These are phyloP conservation scores for Herminia tarsipennalis DNA, from an alignment of 2,888 invertebrate genomes.

Conservation along the genomic window DNA sequence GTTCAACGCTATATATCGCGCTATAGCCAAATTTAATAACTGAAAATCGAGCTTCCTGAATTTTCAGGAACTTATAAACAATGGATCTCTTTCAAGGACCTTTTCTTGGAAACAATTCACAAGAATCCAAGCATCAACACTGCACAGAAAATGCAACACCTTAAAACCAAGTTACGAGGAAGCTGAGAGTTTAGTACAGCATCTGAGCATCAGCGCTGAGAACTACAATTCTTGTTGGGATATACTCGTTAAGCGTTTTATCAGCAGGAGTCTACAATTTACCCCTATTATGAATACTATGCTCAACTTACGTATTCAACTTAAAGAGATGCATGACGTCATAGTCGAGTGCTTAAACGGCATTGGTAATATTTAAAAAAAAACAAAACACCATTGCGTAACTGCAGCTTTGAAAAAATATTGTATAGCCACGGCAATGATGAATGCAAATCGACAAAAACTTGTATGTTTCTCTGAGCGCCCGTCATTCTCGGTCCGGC, in stretches of 20 bases:
- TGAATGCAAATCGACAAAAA: conserved; percentile 1
- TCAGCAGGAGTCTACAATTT: background rate
- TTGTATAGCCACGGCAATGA: background rate
- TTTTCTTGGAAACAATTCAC: background rate
- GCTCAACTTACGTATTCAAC: background rate
- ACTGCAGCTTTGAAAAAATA: too few species aligned
- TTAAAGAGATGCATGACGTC: conserved; percentile 9
- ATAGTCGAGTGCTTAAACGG: conserved; percentile 9
- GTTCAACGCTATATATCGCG: too few species aligned
- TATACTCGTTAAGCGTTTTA: background rate
- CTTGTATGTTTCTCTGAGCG: background rate
- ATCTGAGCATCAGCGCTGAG: background rate
- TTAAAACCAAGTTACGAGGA: background rate
- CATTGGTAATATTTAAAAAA: conserved; percentile 4
- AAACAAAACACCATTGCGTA: too few species aligned
- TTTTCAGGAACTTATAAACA: background rate
- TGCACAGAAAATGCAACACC: conserved; percentile 2
- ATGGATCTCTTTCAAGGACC: background rate
- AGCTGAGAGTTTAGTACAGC: background rate
- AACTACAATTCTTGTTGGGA: conserved; percentile 1
- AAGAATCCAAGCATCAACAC: background rate
- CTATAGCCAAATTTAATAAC: too few species aligned
- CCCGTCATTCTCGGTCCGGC: background rate
- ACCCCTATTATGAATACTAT: background rate
- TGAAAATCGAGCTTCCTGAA: too few species aligned